A percentile compares a stretch with the other conserved stretches of the same genome.
Conservation (phyloP, 2,797 vertebrate species). For the Myotis findleyi region DNA sequence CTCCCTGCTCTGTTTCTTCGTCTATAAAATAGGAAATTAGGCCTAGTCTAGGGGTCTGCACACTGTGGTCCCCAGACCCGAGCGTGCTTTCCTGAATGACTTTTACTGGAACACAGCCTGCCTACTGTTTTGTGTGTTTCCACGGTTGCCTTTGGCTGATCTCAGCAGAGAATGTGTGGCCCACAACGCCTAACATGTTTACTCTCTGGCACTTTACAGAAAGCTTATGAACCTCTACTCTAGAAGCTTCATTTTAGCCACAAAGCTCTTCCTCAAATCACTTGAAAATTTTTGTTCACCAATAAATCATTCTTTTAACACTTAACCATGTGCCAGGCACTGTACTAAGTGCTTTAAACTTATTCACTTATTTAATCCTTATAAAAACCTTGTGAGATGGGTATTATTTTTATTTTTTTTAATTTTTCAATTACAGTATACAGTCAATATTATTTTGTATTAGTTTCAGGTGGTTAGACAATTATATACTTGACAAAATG, state of each 20-base stretch:
- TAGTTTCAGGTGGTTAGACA: not conserved
- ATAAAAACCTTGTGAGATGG: not conserved
- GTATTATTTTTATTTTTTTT: not conserved
- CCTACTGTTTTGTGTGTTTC: not conserved
- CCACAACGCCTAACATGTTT: not conserved
- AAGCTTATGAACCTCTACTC: not conserved
- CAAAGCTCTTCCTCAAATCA: not conserved
- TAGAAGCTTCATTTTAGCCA: constrained; percentile 27
- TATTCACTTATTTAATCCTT: not conserved
- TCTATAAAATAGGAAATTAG: not conserved
- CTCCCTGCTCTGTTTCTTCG: not conserved
- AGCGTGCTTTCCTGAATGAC: not conserved
- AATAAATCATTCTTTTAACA: not conserved
- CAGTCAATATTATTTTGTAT: not conserved
- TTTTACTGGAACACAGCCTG: not conserved
- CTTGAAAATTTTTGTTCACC: not conserved
- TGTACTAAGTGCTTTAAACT: not conserved
- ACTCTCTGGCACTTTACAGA: not conserved
- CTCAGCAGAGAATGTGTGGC: not conserved
- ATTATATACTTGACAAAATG: not conserved
- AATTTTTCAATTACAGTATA: not conserved
- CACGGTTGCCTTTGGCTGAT: not conserved
- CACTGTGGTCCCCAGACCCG: not conserved
- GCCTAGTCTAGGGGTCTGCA: not conserved
- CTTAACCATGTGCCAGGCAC: not conserved